Percentiles rank a stretch among this genome's conserved stretches.
Conservation (phyloP, 2,888 invertebrate species). For the Helleia helle region DNA sequence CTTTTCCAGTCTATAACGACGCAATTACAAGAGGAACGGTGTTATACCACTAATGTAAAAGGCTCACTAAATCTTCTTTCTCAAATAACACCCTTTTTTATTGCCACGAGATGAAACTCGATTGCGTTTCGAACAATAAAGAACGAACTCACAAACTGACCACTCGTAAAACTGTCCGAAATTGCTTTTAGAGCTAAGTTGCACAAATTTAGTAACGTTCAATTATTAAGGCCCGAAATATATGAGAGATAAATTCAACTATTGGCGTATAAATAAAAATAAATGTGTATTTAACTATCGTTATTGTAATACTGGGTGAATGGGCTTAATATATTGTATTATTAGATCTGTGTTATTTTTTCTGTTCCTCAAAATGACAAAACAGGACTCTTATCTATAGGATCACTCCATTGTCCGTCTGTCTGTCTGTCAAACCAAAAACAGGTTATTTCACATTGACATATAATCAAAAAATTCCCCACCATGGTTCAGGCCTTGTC, state of each 20-base stretch:
- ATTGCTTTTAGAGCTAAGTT: conserved; percentile 24
- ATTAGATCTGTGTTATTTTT: no score
- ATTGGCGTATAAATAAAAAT: neutral
- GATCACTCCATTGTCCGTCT: no score
- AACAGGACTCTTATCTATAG: no score
- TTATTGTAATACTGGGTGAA: no score
- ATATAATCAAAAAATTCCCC: no score
- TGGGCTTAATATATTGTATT: no score
- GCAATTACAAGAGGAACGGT: conserved; percentile 6
- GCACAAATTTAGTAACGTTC: conserved; percentile 18
- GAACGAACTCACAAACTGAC: conserved; percentile 24
- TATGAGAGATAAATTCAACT: conserved; percentile 1
- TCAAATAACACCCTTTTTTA: conserved; percentile 23
- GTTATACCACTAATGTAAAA: conserved; percentile 6
- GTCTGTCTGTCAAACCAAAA: no score
- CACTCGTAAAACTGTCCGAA: conserved; percentile 29
- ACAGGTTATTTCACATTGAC: no score
- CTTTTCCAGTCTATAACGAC: neutral
- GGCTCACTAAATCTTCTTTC: conserved; percentile 16
- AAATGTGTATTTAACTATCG: neutral
- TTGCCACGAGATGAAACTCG: conserved; percentile 20
- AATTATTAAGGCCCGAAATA: conserved; percentile 8
- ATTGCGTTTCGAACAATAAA: conserved; percentile 31
- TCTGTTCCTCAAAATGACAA: no score
- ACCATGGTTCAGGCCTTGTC: no score